phyloP scores from a whole-genome alignment of 2,113 vertebrate genomes.

The Dasyornis broadbenti region DNA sequence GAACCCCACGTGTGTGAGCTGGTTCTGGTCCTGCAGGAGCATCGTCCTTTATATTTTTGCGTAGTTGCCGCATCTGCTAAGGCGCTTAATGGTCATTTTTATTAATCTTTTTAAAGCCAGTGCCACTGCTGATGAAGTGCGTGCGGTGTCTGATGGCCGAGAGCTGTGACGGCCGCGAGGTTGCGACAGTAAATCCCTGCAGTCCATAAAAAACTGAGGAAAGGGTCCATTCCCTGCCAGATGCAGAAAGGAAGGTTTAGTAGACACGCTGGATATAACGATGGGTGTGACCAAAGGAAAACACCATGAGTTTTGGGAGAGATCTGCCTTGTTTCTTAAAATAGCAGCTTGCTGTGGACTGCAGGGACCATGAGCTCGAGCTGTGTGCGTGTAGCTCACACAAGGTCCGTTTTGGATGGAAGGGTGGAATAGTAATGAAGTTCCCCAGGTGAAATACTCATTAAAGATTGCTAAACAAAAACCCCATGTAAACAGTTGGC shows the following conservation, averaged over 20 bases:
- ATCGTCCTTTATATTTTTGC: neutral
- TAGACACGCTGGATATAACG: accelerated
- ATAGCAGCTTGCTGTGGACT: neutral
- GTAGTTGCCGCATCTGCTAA: neutral
- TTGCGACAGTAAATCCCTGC: neutral
- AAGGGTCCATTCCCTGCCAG: neutral
- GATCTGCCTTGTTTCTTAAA: neutral
- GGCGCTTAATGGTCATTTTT: neutral
- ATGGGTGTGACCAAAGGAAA: neutral
- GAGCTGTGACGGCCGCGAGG: neutral
- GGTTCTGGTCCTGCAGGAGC: neutral
- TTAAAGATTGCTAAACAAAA: neutral
- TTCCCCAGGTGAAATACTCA: neutral
- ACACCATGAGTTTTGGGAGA: neutral
- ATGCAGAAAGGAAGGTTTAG: neutral
- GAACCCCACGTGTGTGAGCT: neutral
- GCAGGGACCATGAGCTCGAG: neutral
- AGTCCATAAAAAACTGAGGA: neutral
- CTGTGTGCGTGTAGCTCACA: accelerated
- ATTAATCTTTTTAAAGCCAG: neutral
- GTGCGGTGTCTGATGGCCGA: neutral
- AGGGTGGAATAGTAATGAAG: neutral
- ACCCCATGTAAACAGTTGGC: accelerated
- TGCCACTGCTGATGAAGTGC: neutral
- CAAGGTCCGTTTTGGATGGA: neutral